Base-by-base conservation (phyloP, 2,113 vertebrate genomes). In the Otocyon megalotis region DNA sequence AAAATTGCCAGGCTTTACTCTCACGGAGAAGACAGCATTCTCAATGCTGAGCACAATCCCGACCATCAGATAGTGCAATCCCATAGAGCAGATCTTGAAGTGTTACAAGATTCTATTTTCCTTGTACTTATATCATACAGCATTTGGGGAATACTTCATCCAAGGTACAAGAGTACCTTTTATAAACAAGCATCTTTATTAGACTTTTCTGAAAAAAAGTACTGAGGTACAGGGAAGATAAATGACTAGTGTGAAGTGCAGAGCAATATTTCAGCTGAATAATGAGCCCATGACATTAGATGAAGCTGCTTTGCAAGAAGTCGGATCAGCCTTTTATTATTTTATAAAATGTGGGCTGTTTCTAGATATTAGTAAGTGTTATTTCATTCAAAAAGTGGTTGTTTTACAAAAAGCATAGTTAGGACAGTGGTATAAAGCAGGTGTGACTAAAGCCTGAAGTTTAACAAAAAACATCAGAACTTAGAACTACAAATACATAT, bases 101-200 rank as follows among this genome's bases (percentile, higher is more conserved):
- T 90, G 87, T 96, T 96, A 86, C 53, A 96, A 86, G 94, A 94
- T 95, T 97, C 81, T 77, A 6, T 88, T 97, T 62, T 95, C 24
- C 71, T 94, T 94, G 76, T 48, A 79, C 56, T 88, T 90, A 54
- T 14, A 85, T 74, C 1, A 0, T 12, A 88, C 12, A 50, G 56
- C 74, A 90, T 88, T 96, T 60, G 17, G n/a, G 62, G 37, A 96
- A 67, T 48, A 88, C 30, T 94, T 48, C 74, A 85, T 71, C 79
- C 56, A n/a, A n/a, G n/a, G 9, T 62, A 53, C 26, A 69, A 82
- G 22, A 82, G 35, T 35, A 62, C 5, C 13, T 7, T 90, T 94
- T 90, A 30, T 80, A 88, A 94, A 93, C 28, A 94, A 90, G 37
- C 37, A 30, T 79, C 69, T 90, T 80, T 56, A 82, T 94, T 80